Evolutionary conservation across 1,140 invertebrate genomes (phyloP), one percentile per base, ranked within the genome.

Genomic region (Heliconius hermathena): DNA sequence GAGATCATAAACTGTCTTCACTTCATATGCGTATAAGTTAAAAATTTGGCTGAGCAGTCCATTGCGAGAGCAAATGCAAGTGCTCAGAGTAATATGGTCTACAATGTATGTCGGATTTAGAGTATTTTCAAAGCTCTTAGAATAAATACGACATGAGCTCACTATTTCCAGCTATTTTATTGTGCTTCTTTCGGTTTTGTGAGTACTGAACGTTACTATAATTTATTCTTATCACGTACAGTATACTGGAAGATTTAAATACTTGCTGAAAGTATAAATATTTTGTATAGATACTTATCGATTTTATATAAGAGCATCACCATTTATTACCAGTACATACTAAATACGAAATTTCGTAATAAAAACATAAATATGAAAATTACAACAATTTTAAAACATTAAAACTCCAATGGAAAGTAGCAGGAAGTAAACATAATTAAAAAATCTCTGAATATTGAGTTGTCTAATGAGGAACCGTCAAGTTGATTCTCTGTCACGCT

Each of bases 1-100:
- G 83, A 83, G 82, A 88, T 88, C 87, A 89, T 91, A 92, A 91
- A 92, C 84, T 88, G 86, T 88, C 88, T 90, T 90, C 88, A 85
- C 86, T 88, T 89, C 91, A 85, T 90, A 90, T 84, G 86, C 84
- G 80, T 80, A 88, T 90, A 91, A 91, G 85, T 93, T 89, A 92
- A 91, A 92, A 91, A 92, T 91, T 91, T 91, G 90, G 89, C 89
- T 87, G 84, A 82, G 80, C 29, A 85, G 78, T 85, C 86, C 78
- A 87, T 84, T 85, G 80, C 82, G 80, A 79, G 84, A 83, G 87
- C 83, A 87, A 89, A 89, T 87, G 83, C 87, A 87, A 86, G 80
- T 84, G 85, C 85, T 81, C 84, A 41, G 70, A 87, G 85, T 90
- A 88, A 88, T 88, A 88, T 90, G 86, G 86, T 87, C 86, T 83